These are phyloP conservation scores for Vimba vimba DNA, from an alignment of 2,113 vertebrate species.

Conservation along the genomic window DNA sequence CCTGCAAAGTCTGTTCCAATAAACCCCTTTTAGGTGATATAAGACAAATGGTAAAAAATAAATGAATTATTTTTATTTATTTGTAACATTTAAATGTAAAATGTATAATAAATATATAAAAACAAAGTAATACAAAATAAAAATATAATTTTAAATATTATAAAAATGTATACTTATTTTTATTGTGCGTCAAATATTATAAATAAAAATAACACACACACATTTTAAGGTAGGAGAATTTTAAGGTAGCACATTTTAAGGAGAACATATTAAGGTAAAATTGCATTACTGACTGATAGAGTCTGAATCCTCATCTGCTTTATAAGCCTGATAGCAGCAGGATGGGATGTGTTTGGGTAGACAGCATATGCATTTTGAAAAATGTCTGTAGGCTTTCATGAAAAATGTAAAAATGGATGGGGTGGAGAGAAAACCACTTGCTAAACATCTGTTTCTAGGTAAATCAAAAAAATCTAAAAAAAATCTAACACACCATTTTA, in stretches of 20 bases:
- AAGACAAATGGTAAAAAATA: background rate
- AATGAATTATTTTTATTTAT: too few species aligned
- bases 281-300: conserved; percentile 27
- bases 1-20: background rate
- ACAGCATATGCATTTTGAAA: conserved; percentile 26
- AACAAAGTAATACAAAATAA: too few species aligned
- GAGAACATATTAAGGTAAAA: conserved; percentile 22
- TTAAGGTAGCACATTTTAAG: too few species aligned
- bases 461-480: background rate
- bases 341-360: background rate
- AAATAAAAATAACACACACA: too few species aligned
- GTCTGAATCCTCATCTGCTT: conserved; percentile 41
- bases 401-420: conserved; percentile 6
- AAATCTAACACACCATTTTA: background rate
- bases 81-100: too few species aligned
- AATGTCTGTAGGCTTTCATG: background rate
- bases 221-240: too few species aligned
- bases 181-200: too few species aligned
- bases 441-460: conserved; percentile 10
- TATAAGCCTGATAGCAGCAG: background rate
- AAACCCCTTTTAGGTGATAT: background rate
- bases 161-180: too few species aligned
- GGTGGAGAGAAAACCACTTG: background rate
- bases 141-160: too few species aligned
- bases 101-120: too few species aligned